These are phyloP conservation scores for Coluber constrictor DNA, from an alignment of 2,797 vertebrate genomes.

Conservation along the genomic window DNA sequence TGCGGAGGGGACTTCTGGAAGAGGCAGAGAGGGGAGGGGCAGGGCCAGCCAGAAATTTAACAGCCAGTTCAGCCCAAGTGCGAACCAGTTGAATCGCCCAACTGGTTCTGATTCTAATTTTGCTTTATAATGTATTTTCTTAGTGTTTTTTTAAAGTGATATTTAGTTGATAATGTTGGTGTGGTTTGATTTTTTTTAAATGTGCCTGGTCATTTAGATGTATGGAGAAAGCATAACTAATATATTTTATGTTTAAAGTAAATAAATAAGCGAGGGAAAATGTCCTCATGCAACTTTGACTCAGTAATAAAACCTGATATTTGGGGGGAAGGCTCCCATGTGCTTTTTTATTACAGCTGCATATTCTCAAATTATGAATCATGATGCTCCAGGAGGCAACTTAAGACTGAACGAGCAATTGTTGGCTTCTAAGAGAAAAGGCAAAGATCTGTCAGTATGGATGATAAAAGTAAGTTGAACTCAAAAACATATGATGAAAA, in stretches of 20 bases:
- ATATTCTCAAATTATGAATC: not conserved
- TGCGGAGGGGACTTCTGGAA: too few species aligned
- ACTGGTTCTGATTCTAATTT: not conserved
- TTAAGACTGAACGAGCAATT: not conserved
- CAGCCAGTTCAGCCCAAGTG: too few species aligned
- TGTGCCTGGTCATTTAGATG: not conserved
- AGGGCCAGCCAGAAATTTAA: too few species aligned
- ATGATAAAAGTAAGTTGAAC: not conserved
- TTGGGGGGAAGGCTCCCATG: not conserved
- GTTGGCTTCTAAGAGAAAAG: not conserved
- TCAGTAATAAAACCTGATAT: not conserved
- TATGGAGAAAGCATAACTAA: not conserved
- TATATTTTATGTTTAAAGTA: not conserved
- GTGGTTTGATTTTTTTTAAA: not conserved
- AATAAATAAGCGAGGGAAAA: not conserved
- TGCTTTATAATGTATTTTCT: not conserved
- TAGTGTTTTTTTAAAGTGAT: constrained; percentile 14
- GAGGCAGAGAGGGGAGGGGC: too few species aligned
- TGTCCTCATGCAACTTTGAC: not conserved
- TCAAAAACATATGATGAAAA: not conserved
- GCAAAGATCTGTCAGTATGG: not conserved
- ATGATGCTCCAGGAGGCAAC: not conserved
- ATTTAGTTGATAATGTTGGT: constrained; percentile 10
- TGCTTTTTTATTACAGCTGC: not conserved
- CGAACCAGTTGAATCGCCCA: too few species aligned